Evolutionary conservation across 1,140 invertebrate species (phyloP).

Genomic region (Teleopsis dalmanni): DNA sequence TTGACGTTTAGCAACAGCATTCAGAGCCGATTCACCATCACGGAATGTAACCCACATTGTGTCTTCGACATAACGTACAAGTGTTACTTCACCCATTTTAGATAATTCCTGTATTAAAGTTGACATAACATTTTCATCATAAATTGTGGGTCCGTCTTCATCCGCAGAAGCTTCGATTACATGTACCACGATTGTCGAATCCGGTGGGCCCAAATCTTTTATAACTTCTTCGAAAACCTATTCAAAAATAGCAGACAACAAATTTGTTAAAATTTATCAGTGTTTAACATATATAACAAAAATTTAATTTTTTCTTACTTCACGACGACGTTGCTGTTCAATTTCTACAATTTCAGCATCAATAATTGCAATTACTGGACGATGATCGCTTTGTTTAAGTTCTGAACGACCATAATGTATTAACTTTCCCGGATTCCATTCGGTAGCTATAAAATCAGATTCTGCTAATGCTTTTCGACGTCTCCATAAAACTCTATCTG

Average conservation of each 20-base stretch:
- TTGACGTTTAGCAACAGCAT: constrained; percentile 53
- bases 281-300: background rate
- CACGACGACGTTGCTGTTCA: constrained; percentile 58
- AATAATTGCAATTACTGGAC: constrained; percentile 84
- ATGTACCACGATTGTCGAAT: constrained; percentile 85
- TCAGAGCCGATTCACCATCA: constrained; percentile 74
- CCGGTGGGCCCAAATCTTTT: constrained; percentile 81
- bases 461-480: constrained; percentile 64
- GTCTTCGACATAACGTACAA: constrained; percentile 84
- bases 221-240: constrained; percentile 79
- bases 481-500: constrained; percentile 90
- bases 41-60: constrained; percentile 86
- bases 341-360: constrained; percentile 80
- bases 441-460: constrained; percentile 51
- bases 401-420: constrained; percentile 84
- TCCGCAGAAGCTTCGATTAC: constrained; percentile 39
- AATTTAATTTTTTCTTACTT: constrained; percentile 7
- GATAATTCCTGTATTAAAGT: constrained; percentile 37
- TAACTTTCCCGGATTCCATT: constrained; percentile 70
- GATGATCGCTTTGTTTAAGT: constrained; percentile 96
- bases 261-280: background rate
- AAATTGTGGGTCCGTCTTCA: constrained; percentile 48
- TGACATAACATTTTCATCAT: constrained; percentile 44
- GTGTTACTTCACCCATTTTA: constrained; percentile 62
- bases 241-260: constrained; percentile 26